Percentiles rank a stretch among this genome's conserved stretches.
Conservation (phyloP, 2,113 vertebrate genomes). For the Coptodon rendalli region DNA sequence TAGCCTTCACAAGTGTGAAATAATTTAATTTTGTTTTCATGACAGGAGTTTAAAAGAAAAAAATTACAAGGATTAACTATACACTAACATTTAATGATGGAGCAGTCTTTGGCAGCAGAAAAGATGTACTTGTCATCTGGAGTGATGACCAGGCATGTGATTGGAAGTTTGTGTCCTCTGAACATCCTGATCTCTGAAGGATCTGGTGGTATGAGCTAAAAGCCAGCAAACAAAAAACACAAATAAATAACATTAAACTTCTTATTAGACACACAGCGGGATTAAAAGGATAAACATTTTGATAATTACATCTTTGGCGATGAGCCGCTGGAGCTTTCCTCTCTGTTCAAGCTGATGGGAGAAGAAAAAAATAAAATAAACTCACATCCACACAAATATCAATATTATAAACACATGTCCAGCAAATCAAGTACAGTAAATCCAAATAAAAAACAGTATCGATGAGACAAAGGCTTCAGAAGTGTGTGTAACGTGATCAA, state of each 20-base stretch:
- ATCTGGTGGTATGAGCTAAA: constrained; percentile 80
- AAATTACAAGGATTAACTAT: background rate
- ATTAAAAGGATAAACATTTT: background rate
- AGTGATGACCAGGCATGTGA: constrained; percentile 88
- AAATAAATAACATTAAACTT: background rate
- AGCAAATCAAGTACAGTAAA: background rate
- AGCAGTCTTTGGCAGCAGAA: constrained; percentile 90
- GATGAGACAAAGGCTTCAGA: background rate
- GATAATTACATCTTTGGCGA: constrained; percentile 86
- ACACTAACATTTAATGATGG: constrained; percentile 91
- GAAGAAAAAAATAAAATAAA: background rate
- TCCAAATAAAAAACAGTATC: background rate
- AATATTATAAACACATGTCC: background rate
- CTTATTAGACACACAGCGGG: background rate
- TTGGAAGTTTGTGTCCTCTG: constrained; percentile 86
- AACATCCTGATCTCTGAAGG: constrained; percentile 77
- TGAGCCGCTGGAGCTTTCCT: constrained; percentile 84
- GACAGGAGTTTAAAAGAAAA: background rate
- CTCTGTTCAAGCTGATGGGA: constrained; percentile 84
- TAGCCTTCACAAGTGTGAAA: background rate
- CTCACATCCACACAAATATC: background rate
- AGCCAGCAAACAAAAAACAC: background rate
- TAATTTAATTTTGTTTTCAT: background rate
- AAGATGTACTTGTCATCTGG: constrained; percentile 86
- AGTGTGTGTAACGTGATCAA: background rate